phyloP scores from a whole-genome alignment of 2,888 invertebrate species.

The Drosophila affinis region DNA sequence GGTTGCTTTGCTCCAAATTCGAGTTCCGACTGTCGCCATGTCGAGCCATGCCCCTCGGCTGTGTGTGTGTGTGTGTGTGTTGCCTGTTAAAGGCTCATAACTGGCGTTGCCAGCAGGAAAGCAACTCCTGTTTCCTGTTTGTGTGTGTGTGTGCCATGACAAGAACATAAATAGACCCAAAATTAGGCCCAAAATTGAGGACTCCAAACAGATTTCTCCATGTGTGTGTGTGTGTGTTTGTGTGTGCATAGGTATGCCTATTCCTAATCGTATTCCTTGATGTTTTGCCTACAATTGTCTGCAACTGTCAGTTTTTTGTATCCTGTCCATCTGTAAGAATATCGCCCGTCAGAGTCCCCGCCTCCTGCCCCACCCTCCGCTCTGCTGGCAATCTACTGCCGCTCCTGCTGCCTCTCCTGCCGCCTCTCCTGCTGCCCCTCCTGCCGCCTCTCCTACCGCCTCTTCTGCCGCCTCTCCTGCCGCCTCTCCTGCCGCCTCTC shows the following conservation, averaged over 20 bases:
- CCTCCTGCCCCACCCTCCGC: no score
- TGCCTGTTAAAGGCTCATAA: constrained; percentile 69
- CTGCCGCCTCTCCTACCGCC: no score
- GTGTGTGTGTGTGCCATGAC: constrained; percentile 16
- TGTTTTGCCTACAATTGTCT: constrained; percentile 25
- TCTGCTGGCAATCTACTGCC: background rate
- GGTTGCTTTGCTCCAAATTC: constrained; percentile 29
- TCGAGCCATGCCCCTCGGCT: no score
- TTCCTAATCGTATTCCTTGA: background rate
- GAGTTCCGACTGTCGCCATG: background rate
- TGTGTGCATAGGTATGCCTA: background rate
- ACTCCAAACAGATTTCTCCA: constrained; percentile 1
- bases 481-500: background rate
- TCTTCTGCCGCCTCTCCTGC: background rate
- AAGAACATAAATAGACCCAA: constrained; percentile 40
- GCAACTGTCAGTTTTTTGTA: constrained; percentile 35
- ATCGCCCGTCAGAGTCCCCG: background rate
- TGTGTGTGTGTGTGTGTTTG: background rate
- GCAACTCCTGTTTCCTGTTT: constrained; percentile 8
- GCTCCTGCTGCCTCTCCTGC: no score
- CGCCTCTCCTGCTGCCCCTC: no score
- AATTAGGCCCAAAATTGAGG: constrained; percentile 12
- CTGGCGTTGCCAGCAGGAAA: constrained; percentile 13
- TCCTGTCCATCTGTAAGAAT: constrained; percentile 24
- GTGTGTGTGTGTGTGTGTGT: constrained; percentile 25